Percentiles rank a stretch among this genome's conserved stretches.
phyloP scores from a whole-genome alignment of 30 jellyfish, hydroid and myxozoan genomes.

The Aurelia aurita region DNA sequence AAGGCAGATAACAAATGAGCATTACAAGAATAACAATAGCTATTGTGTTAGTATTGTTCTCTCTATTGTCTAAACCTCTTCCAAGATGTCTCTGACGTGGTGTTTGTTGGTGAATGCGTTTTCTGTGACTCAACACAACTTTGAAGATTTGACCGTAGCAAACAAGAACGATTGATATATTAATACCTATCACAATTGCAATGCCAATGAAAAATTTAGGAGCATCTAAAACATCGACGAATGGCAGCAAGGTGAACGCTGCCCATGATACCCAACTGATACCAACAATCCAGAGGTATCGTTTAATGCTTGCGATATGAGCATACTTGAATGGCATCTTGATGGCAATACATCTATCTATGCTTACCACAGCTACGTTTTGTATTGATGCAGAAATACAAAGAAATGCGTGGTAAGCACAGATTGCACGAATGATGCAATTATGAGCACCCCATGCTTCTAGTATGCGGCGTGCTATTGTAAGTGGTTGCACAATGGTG shows the following conservation, averaged over 20 bases:
- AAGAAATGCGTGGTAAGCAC: constrained; percentile 71
- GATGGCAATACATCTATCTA: constrained; percentile 65
- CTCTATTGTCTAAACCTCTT: constrained; percentile 43
- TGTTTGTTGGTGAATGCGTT: constrained; percentile 53
- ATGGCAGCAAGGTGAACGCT: constrained; percentile 27
- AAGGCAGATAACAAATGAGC: constrained; percentile 66
- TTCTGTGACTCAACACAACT: constrained; percentile 61
- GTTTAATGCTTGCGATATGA: constrained; percentile 41
- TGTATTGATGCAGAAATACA: constrained; percentile 66
- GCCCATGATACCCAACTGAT: constrained; percentile 58
- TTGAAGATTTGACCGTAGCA: constrained; percentile 61
- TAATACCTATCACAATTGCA: constrained; percentile 23
- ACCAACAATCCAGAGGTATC: constrained; percentile 30
- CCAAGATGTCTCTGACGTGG: constrained; percentile 34
- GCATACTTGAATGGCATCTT: constrained; percentile 64
- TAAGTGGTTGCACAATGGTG: constrained; percentile 54
- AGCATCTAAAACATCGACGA: constrained; percentile 42
- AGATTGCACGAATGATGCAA: constrained; percentile 63
- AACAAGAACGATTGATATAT: constrained; percentile 48
- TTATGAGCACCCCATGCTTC: constrained; percentile 72
- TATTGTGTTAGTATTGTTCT: constrained; percentile 61
- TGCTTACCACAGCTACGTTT: constrained; percentile 64
- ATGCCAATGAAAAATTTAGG: constrained; percentile 57
- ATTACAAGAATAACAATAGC: constrained; percentile 65
- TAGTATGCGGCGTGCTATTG: constrained; percentile 51